Conservation (phyloP, 2,113 vertebrate species). For the Sterna hirundo region DNA sequence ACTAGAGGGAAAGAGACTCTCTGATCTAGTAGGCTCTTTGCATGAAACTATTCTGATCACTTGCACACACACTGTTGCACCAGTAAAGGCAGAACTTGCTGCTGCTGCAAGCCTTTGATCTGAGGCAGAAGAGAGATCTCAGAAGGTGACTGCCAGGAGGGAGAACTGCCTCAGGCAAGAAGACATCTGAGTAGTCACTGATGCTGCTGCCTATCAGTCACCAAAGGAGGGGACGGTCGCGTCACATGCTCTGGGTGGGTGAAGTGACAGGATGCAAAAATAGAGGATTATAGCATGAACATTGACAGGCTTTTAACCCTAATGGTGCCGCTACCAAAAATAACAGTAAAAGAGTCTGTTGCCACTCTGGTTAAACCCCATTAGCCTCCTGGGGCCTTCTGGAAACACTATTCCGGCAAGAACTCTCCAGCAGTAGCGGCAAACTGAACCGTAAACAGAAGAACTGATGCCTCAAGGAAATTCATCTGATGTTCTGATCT, state of each 20-base stretch:
- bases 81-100: conserved; percentile 1
- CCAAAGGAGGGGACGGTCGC: background rate
- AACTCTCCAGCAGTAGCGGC: background rate
- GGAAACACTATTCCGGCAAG: background rate
- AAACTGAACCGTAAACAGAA: background rate
- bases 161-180: conserved; percentile 30
- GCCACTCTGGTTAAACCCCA: background rate
- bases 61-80: background rate
- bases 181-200: background rate
- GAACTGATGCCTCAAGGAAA: background rate
- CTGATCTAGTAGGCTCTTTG: conserved; percentile 27
- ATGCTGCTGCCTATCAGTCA: conserved; percentile 24
- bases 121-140: conserved; percentile 13
- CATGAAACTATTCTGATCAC: conserved; percentile 7
- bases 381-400: background rate
- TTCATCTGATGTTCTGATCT: background rate
- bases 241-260: background rate
- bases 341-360: background rate
- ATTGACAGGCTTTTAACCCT: background rate
- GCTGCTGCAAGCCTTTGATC: conserved; percentile 6
- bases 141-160: conserved; percentile 26
- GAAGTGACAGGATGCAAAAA: conserved; percentile 11
- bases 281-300: background rate
- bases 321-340: background rate
- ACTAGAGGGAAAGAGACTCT: background rate